These are phyloP conservation scores for Pogonomyrmex barbatus DNA, from an alignment of 1,140 invertebrate genomes.

Conservation along the genomic window DNA sequence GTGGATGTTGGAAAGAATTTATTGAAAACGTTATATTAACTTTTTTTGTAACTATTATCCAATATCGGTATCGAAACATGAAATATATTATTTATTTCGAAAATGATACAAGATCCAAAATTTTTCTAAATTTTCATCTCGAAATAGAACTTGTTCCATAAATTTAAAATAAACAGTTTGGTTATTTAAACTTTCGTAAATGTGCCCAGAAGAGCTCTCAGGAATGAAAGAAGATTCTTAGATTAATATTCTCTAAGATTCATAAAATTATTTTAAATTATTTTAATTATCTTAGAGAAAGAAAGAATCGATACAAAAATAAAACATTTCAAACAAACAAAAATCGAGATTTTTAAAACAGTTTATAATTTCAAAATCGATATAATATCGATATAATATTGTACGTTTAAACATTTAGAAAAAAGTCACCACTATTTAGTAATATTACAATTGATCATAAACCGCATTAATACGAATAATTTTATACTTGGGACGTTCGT, in stretches of 20 bases:
- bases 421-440: not conserved
- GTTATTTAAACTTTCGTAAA: not conserved
- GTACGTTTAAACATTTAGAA: not conserved
- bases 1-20: not conserved
- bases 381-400: not conserved
- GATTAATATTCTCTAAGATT: not conserved
- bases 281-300: not conserved
- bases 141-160: not conserved
- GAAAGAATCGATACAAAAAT: not conserved
- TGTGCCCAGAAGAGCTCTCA: not conserved
- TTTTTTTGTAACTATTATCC: not conserved
- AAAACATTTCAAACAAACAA: not conserved
- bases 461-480: constrained; percentile 4
- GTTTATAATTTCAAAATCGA: not conserved
- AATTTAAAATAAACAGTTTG: not conserved
- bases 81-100: not conserved
- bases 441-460: not conserved
- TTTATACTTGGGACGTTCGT: not conserved
- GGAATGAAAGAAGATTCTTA: not conserved
- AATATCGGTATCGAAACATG: too few species aligned
- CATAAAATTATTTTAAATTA: not conserved
- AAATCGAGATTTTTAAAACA: not conserved
- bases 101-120: not conserved
- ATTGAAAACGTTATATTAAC: not conserved
- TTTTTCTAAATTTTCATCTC: not conserved